phyloP scores from a whole-genome alignment of 2,888 invertebrate species.

The Cheilosia soror region DNA sequence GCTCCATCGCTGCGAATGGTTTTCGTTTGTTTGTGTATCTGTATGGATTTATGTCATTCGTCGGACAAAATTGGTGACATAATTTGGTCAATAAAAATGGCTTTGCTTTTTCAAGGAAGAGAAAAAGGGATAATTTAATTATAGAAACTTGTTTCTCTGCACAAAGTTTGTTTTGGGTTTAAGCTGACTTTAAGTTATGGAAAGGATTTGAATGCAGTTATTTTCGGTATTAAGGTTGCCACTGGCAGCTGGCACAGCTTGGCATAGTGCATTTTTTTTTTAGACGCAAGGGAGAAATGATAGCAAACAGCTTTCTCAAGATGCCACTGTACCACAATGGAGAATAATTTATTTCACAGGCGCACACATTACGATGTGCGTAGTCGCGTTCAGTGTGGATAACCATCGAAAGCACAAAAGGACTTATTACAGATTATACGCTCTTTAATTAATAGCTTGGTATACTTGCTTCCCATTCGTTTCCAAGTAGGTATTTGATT shows the following conservation, averaged over 20 bases:
- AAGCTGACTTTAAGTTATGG: constrained; percentile 21
- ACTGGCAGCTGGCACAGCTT: neutral
- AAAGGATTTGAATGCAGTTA: neutral
- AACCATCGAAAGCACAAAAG: too few species aligned
- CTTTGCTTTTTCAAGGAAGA: constrained; percentile 32
- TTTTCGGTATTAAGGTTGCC: neutral
- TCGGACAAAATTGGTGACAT: constrained; percentile 64
- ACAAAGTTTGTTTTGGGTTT: neutral
- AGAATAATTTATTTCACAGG: neutral
- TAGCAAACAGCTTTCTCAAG: too few species aligned
- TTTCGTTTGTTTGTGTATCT: constrained; percentile 44
- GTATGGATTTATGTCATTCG: constrained; percentile 61
- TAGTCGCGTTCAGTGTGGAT: too few species aligned
- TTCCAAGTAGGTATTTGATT: too few species aligned
- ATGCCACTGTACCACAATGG: neutral
- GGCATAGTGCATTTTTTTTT: neutral
- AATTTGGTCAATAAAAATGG: constrained; percentile 65
- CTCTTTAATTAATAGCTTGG: too few species aligned
- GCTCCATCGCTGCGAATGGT: constrained; percentile 33
- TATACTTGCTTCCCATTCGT: too few species aligned
- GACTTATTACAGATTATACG: too few species aligned
- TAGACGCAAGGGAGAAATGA: neutral
- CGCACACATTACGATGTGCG: too few species aligned
- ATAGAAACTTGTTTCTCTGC: constrained; percentile 17
- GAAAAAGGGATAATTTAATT: neutral